These are phyloP conservation scores for Branchellion lobata DNA, from an alignment of 2,888 invertebrate species.

Conservation along the genomic window DNA sequence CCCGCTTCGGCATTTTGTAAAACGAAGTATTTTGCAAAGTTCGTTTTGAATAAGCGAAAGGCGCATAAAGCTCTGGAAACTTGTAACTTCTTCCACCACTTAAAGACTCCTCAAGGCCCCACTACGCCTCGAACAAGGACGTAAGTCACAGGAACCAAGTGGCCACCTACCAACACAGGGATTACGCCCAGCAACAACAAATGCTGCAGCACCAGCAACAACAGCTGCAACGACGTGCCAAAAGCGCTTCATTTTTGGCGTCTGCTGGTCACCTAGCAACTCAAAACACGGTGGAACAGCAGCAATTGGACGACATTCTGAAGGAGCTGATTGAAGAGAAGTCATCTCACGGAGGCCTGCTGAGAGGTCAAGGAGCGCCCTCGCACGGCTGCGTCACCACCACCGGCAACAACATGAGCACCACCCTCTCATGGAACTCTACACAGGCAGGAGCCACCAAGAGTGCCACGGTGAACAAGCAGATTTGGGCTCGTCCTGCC, in stretches of 20 bases:
- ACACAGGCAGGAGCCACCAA: constrained; percentile 49
- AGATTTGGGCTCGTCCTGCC: constrained; percentile 47
- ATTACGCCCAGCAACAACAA: no score
- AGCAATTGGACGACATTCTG: constrained; percentile 59
- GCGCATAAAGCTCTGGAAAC: no score
- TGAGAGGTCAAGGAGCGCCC: constrained; percentile 18
- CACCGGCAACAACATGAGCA: constrained; percentile 48
- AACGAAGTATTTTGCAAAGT: no score
- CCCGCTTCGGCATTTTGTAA: no score
- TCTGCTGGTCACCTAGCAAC: not conserved
- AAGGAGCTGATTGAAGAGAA: constrained; percentile 59
- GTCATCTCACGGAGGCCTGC: not conserved
- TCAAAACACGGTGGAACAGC: constrained; percentile 45
- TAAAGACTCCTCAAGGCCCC: no score
- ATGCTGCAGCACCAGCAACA: not conserved
- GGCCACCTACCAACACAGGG: no score
- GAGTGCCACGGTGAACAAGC: constrained; percentile 48
- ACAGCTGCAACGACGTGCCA: not conserved
- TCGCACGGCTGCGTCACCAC: constrained; percentile 50
- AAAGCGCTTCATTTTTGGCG: not conserved
- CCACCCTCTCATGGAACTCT: constrained; percentile 51
- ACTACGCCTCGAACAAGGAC: no score
- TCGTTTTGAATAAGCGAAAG: no score
- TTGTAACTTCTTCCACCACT: no score
- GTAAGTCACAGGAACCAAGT: no score